A percentile compares a stretch with the other conserved stretches of the same genome.
Evolutionary conservation across 23 tunicate species (phyloP).

Genomic region (Trididemnum clinides): DNA sequence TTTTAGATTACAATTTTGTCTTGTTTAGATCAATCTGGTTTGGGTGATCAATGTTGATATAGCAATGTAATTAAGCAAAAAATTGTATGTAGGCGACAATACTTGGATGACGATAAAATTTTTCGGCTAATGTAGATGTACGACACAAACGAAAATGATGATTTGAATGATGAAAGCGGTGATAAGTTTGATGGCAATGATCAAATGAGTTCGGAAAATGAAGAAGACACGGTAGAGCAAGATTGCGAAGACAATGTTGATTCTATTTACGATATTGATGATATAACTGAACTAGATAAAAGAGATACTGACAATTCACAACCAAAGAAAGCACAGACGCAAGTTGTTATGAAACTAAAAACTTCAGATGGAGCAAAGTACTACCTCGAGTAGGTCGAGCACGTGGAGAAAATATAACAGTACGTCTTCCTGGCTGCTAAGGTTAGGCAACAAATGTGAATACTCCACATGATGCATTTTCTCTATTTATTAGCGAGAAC

Average conservation of each 20-base stretch:
- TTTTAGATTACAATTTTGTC: not conserved
- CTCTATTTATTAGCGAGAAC: too few relatives aligned
- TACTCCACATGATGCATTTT: not conserved
- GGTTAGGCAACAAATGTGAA: not conserved
- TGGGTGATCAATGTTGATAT: not conserved
- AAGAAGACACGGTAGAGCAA: not conserved
- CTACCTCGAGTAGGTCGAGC: not conserved
- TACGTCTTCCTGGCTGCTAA: not conserved
- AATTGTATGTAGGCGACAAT: not conserved
- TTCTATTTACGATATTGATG: too few relatives aligned
- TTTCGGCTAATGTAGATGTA: not conserved
- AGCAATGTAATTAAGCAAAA: not conserved
- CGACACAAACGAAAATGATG: not conserved
- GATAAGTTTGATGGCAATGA: too few relatives aligned
- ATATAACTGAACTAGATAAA: not conserved
- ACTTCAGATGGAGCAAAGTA: not conserved
- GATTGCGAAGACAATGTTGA: not conserved
- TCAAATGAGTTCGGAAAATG: not conserved
- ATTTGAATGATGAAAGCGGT: not conserved
- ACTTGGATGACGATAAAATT: not conserved
- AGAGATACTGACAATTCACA: not conserved
- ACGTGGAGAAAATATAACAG: too few relatives aligned
- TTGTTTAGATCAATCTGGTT: not conserved
- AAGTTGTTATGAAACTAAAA: not conserved
- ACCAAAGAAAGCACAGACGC: not conserved